Base-by-base conservation (phyloP, 2,797 vertebrate genomes). In the Cyclopterus lumpus region DNA sequence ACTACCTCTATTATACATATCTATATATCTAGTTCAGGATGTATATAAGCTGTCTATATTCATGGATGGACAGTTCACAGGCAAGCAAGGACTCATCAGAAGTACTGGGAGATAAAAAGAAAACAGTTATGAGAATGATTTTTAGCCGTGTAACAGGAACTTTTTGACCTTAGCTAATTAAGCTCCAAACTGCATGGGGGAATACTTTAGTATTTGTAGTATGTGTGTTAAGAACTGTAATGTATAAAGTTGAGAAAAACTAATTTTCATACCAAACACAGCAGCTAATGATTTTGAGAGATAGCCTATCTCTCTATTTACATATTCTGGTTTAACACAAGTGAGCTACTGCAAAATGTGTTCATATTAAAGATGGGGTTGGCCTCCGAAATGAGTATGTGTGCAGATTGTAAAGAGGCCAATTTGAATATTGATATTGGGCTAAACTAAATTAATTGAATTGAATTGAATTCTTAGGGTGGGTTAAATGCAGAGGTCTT, bases 81-180 rank as follows among this genome's bases (percentile, higher is more conserved):
- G 49, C 54, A 48, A 49, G 57, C 59, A 28, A 8, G 4, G 26
- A 63, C 51, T 79, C 55, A 59, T 44, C 69, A 69, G 54, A 62
- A 79, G 36, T 6, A 54, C 57, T 36, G 49, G 66, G 62, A 77
- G 48, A 46, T 63, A 40, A 36, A 67, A 36, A 51, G 2, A 74
- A 67, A 82, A 59, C 40, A 24, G 44, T 55, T 69, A 38, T 71
- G 65, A 80, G 28, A 76, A 65, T 48, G 75, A 79, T 67, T 57
- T 44, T 34, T 26, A 24, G 71, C n/a, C 58, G 53, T 62, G 44
- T 8, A 61, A 38, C 30, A 5, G 58, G 46, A 71, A 57, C 76
- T 74, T 70, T 72, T 26, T 77, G 70, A 79, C 67, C 76, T 71
- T 15, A 51, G 36, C 51, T 86, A 81, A 79, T 72, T 64, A 62